Base-by-base conservation (phyloP, 1,140 invertebrate genomes). In the Eulimnadia texana region DNA sequence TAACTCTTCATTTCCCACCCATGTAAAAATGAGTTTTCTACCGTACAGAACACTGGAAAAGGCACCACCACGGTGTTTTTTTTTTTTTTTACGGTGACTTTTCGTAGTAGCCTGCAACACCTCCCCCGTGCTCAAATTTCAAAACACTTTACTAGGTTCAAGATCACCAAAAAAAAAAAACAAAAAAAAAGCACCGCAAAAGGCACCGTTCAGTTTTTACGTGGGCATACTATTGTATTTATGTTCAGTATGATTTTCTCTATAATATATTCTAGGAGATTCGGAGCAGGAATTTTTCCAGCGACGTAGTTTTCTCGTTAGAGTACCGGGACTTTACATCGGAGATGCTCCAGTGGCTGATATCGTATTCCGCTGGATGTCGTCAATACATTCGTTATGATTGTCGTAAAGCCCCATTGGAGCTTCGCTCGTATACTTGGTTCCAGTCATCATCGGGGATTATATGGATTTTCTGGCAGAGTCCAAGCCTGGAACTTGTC, bases 331-430 rank as follows among this genome's bases (percentile, higher is more conserved):
- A 93, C 66, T 92, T 96, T 70, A 84, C 83, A 2, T 84, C 85
- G 0, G 86, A 90, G 69, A 93, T 93, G 88, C 75, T 96, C 1
- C 86, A 90, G 68, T 85, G 89, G 68, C 73, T 96, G 50, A 91
- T 93, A 28, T 85, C 84, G 0, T 88, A 90, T 70, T 94, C 91
- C 0, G 77, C 90, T 47, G 85, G 86, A 69, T 96, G 92, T 69
- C 84, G 84, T 59, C 92, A 95, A 70, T 84, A 88, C 66, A 84
- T 95, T 25, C 89, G 89, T 68, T 96, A 93, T 68, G 88, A 93
- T 64, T 96, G 92, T 67, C 86, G 86, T 67, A 86, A 86, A 73
- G 88, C 88, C 9, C 89, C 88, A 16, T 72, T 93, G 55, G 87
- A 91, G 63, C 73, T 94, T 19, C 88, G 92, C 67, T 87, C 86